Percentiles rank a stretch among this genome's conserved stretches.
Conservation (phyloP, 2,113 vertebrate genomes). For the Coturnix japonica region DNA sequence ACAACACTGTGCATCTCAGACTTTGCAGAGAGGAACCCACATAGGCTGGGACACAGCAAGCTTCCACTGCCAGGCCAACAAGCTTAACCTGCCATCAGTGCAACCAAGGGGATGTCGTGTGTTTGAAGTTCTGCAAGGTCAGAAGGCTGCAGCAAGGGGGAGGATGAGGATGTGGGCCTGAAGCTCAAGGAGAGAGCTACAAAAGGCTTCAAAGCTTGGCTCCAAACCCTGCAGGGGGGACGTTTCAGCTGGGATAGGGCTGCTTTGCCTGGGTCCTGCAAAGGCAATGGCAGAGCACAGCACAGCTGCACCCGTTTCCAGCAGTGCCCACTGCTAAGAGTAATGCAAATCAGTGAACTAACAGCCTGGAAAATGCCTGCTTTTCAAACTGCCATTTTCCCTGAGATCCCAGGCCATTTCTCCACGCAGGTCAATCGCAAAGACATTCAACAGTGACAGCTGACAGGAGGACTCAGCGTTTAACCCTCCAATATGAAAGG, state of each 20-base stretch:
- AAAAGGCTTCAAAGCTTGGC: not conserved
- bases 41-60: not conserved
- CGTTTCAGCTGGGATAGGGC: not conserved
- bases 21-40: not conserved
- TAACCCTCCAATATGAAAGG: not conserved
- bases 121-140: not conserved
- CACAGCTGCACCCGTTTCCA: not conserved
- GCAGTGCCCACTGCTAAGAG: not conserved
- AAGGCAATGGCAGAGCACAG: not conserved
- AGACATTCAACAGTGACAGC: not conserved
- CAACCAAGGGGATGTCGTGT: accelerated
- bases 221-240: accelerated
- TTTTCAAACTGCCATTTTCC: not conserved
- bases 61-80: accelerated
- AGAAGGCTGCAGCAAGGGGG: not conserved
- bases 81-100: accelerated
- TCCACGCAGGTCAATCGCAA: not conserved
- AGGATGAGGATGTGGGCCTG: accelerated
- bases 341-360: not conserved
- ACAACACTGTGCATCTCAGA: constrained; percentile 34
- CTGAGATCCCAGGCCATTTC: accelerated
- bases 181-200: not conserved
- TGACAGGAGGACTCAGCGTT: not conserved
- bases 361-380: not conserved
- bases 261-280: accelerated